Evolutionary conservation across 2,797 vertebrate species (phyloP).

Genomic region (Glyptemys insculpta): DNA sequence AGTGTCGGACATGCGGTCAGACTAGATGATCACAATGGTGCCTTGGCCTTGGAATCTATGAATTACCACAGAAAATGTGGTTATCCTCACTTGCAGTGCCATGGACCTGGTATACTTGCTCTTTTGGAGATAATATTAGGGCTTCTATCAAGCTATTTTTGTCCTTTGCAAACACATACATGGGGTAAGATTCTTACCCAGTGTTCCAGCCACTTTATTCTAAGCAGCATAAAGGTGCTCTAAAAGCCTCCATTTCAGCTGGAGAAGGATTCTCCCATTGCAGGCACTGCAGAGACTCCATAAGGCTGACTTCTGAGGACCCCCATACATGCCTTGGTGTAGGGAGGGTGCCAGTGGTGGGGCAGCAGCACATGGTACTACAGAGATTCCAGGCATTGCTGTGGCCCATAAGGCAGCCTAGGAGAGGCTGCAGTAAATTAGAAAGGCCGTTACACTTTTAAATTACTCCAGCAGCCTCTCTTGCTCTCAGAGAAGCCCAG

Average conservation of each 20-base stretch:
- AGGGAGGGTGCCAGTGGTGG: background rate
- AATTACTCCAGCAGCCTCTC: no score
- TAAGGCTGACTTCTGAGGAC: background rate
- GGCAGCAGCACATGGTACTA: no score
- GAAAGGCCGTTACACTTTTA: no score
- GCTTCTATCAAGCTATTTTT: background rate
- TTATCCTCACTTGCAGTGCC: background rate
- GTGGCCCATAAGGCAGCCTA: no score
- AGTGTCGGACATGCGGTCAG: no score
- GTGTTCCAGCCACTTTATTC: background rate
- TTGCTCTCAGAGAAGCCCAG: no score
- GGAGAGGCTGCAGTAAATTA: no score
- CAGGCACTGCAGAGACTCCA: background rate
- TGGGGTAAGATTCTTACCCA: background rate
- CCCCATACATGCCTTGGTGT: background rate
- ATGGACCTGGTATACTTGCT: background rate
- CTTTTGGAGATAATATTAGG: background rate
- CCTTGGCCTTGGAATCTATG: no score
- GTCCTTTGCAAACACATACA: background rate
- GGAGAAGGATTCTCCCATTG: background rate
- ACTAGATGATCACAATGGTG: no score
- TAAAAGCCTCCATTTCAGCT: slow-evolving; percentile 1
- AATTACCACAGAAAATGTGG: no score
- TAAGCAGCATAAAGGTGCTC: background rate
- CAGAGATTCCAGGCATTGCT: no score